Percentiles rank a stretch among this genome's conserved stretches.
Evolutionary conservation across 2,113 vertebrate genomes (phyloP).

Genomic region (Caracal caracal): DNA sequence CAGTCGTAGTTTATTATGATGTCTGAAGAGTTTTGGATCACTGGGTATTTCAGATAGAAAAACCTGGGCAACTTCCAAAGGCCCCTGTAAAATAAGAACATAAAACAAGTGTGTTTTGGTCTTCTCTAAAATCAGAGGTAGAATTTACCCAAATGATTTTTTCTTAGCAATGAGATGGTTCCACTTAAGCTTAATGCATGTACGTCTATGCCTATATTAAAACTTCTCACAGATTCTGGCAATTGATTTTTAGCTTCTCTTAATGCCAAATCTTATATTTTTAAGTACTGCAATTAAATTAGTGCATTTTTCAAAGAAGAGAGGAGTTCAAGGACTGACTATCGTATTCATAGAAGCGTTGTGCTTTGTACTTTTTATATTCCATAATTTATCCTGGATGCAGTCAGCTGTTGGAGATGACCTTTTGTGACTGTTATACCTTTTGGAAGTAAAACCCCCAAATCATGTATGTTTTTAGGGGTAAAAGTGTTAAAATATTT

Average conservation of each 20-base stretch:
- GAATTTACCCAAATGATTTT: not conserved
- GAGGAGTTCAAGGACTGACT: not conserved
- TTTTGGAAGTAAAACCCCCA: not conserved
- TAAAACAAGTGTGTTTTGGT: not conserved
- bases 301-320: not conserved
- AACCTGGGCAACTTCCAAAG: constrained; percentile 98
- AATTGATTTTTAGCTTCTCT: not conserved
- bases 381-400: not conserved
- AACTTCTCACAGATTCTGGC: not conserved
- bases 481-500: constrained; percentile 11
- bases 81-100: constrained; percentile 88
- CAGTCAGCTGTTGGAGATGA: not conserved
- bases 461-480: not conserved
- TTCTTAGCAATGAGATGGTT: not conserved
- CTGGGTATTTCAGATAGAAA: constrained; percentile 98
- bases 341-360: not conserved
- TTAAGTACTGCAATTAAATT: not conserved
- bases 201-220: not conserved
- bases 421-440: not conserved
- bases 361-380: not conserved
- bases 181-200: not conserved
- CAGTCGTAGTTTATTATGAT: constrained; percentile 98
- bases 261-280: not conserved
- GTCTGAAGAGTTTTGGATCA: constrained; percentile 98
- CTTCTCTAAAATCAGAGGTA: not conserved